Conservation (phyloP, 1,140 invertebrate genomes). For the Dreissena rostriformis region DNA sequence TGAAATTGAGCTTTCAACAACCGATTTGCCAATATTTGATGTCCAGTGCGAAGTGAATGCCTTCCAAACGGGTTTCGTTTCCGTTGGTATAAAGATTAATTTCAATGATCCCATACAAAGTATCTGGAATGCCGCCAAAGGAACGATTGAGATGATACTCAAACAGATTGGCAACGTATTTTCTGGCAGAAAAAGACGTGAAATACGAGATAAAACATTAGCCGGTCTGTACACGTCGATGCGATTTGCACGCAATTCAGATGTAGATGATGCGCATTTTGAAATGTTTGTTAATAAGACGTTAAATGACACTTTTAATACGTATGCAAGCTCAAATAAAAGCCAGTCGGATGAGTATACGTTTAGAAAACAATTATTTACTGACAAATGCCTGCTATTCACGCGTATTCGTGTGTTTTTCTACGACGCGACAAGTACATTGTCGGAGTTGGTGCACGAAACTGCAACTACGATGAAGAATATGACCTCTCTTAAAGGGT, state of each 20-base stretch:
- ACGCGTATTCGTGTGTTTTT: neutral
- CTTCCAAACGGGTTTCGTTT: conserved; percentile 35
- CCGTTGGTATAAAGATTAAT: conserved; percentile 29
- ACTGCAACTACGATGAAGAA: conserved; percentile 5
- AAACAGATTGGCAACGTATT: conserved; percentile 9
- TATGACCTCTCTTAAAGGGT: neutral
- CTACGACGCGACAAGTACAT: neutral
- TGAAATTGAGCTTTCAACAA: conserved; percentile 33
- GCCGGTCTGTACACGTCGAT: conserved; percentile 5
- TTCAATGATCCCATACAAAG: conserved; percentile 45
- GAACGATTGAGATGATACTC: conserved; percentile 6
- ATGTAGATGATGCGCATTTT: neutral
- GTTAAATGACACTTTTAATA: conserved; percentile 1
- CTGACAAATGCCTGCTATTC: neutral
- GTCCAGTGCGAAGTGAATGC: conserved; percentile 48
- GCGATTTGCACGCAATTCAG: neutral
- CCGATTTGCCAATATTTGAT: conserved; percentile 42
- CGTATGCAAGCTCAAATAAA: neutral
- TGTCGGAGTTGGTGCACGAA: conserved; percentile 21
- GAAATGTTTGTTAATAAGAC: conserved; percentile 26
- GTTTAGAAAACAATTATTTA: conserved; percentile 3
- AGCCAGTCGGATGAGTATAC: neutral
- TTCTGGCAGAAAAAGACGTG: conserved; percentile 23
- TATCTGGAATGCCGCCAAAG: conserved; percentile 52
- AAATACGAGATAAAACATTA: conserved; percentile 9